phyloP scores from a whole-genome alignment of 2,797 vertebrate species.

The Spinibarbus caldwelli region DNA sequence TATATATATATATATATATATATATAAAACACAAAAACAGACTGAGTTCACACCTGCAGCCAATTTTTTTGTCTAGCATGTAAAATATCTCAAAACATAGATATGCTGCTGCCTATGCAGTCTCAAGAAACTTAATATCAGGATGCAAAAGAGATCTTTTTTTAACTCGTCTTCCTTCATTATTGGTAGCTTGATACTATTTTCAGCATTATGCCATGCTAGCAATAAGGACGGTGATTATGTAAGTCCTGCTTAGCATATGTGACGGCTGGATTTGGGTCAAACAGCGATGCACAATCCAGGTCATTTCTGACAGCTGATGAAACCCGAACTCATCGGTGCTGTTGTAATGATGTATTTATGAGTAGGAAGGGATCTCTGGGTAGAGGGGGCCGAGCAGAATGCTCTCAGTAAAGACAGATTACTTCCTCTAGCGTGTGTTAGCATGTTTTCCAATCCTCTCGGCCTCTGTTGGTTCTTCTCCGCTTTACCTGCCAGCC shows the following conservation, averaged over 20 bases:
- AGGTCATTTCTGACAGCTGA: conserved; percentile 84
- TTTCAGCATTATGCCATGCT: conserved; percentile 62
- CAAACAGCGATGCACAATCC: conserved; percentile 79
- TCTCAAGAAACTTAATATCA: conserved; percentile 69
- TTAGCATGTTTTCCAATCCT: conserved; percentile 55
- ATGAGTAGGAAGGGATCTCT: conserved; percentile 77
- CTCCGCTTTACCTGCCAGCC: conserved; percentile 72
- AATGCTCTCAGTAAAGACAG: conserved; percentile 70
- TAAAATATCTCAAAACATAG: conserved; percentile 61
- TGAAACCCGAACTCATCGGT: conserved; percentile 79
- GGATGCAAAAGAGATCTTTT: conserved; percentile 57
- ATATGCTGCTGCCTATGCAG: conserved; percentile 51
- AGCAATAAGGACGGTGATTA: conserved; percentile 69
- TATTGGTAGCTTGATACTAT: conserved; percentile 66
- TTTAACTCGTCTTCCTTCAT: conserved; percentile 51
- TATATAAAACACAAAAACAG: neutral
- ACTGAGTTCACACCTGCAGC: neutral
- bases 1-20: no score
- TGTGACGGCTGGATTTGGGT: conserved; percentile 79
- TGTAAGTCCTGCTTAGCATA: conserved; percentile 79
- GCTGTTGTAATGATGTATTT: conserved; percentile 80
- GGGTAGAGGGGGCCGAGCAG: conserved; percentile 65
- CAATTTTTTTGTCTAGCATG: conserved; percentile 63
- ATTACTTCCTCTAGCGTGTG: conserved; percentile 67
- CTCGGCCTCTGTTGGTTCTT: conserved; percentile 70